Evolutionary conservation across 2,113 vertebrate species (phyloP).

Genomic region (Rhinolophus ferrumequinum): DNA sequence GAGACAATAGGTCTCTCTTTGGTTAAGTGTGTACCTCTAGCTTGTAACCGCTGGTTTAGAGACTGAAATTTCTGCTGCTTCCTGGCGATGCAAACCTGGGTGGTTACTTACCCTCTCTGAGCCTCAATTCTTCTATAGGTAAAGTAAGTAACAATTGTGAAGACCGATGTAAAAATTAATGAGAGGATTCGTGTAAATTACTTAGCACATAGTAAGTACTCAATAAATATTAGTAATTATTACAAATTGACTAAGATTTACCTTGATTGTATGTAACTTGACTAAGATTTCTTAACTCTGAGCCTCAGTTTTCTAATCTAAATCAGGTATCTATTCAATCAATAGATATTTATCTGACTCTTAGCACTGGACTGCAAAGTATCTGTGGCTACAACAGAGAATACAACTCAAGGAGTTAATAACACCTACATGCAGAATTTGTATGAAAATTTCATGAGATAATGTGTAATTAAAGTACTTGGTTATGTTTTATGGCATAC

Average conservation of each 20-base stretch:
- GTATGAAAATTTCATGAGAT: slow-evolving; percentile 54
- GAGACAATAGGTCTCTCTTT: neutral
- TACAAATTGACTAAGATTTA: neutral
- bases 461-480: slow-evolving; percentile 48
- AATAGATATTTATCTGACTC: neutral
- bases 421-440: slow-evolving; percentile 17
- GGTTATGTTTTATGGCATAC: neutral
- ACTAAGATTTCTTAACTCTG: neutral
- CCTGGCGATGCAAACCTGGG: neutral
- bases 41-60: neutral
- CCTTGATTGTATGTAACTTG: neutral
- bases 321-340: slow-evolving; percentile 11
- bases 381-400: neutral
- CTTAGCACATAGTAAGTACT: neutral
- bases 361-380: neutral
- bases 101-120: neutral
- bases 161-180: neutral
- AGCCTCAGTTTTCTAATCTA: neutral
- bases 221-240: neutral
- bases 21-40: neutral
- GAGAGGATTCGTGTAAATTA: neutral
- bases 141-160: neutral
- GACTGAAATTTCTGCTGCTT: neutral
- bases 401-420: neutral
- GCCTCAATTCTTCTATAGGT: neutral